Percentiles rank a stretch among this genome's conserved stretches.
phyloP scores from a whole-genome alignment of 2,888 invertebrate species.

The Netelia melanura region DNA sequence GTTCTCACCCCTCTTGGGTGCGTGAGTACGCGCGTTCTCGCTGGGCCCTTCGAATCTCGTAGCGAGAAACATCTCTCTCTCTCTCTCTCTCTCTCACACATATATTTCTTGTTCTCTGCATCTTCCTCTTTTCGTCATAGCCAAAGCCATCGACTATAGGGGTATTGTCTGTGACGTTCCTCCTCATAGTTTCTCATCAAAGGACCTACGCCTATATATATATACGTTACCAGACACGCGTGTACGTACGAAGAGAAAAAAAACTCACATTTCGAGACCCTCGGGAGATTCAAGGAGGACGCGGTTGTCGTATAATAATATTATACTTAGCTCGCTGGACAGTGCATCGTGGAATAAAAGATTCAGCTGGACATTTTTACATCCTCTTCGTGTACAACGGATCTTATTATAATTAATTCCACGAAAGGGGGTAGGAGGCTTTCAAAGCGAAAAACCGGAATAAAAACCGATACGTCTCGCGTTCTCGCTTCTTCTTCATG shows the following conservation, averaged over 20 bases:
- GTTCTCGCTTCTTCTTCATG: background rate
- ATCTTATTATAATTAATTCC: slow-evolving; percentile 59
- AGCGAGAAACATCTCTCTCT: slow-evolving; percentile 20
- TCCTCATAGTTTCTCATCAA: slow-evolving; percentile 59
- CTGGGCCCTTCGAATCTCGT: slow-evolving; percentile 66
- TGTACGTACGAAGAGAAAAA: slow-evolving; percentile 21
- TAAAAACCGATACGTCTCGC: slow-evolving; percentile 10
- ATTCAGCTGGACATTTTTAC: slow-evolving; percentile 40
- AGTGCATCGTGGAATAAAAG: slow-evolving; percentile 41
- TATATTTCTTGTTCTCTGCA: slow-evolving; percentile 13
- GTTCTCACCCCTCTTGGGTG: slow-evolving; percentile 75
- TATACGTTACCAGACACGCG: slow-evolving; percentile 2
- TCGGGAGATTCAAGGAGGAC: slow-evolving; percentile 49
- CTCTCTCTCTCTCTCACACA: background rate
- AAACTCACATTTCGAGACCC: slow-evolving; percentile 46
- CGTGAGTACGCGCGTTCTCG: slow-evolving; percentile 51
- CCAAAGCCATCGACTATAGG: slow-evolving; percentile 29
- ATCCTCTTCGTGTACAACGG: slow-evolving; percentile 7
- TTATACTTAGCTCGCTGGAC: slow-evolving; percentile 50
- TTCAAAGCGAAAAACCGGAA: slow-evolving; percentile 8
- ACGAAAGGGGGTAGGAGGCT: slow-evolving; percentile 35
- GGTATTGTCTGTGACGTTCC: slow-evolving; percentile 55
- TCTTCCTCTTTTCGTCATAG: slow-evolving; percentile 54
- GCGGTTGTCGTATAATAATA: slow-evolving; percentile 52
- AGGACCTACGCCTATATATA: slow-evolving; percentile 8